A percentile compares a stretch with the other conserved stretches of the same genome.
These are phyloP conservation scores for Nyleta sp. DNA, from an alignment of 2,888 invertebrate species.

Conservation along the genomic window DNA sequence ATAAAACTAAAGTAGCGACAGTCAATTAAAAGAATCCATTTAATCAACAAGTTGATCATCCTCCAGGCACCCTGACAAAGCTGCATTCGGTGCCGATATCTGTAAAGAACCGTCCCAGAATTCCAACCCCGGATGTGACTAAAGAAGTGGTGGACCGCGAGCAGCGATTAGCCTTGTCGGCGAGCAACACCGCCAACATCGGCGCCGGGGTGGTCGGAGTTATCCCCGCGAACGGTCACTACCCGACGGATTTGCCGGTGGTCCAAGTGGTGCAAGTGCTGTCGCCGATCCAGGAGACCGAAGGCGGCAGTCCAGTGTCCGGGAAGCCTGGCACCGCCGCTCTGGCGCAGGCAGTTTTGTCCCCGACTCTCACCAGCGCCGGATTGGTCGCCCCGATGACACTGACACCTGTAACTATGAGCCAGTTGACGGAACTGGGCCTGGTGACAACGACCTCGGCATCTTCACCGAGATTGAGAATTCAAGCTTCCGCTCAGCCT, in stretches of 20 bases:
- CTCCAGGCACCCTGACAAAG: constrained; percentile 85
- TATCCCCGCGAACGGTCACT: constrained; percentile 84
- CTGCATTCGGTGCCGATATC: constrained; percentile 87
- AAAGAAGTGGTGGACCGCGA: constrained; percentile 91
- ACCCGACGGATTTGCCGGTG: constrained; percentile 87
- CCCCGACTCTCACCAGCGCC: constrained; percentile 84
- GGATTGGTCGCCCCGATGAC: constrained; percentile 83
- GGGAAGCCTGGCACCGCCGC: constrained; percentile 85
- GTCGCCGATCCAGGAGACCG: constrained; percentile 93
- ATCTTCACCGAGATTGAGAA: constrained; percentile 74
- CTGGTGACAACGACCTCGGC: constrained; percentile 83
- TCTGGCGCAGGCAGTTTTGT: constrained; percentile 90
- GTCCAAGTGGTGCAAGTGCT: constrained; percentile 90
- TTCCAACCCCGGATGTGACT: constrained; percentile 94
- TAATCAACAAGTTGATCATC: background rate
- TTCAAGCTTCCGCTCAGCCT: constrained; percentile 52
- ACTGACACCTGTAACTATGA: constrained; percentile 85
- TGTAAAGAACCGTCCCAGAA: constrained; percentile 92
- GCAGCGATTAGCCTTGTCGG: constrained; percentile 84
- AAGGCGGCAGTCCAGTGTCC: constrained; percentile 84
- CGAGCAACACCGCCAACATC: constrained; percentile 80
- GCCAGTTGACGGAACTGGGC: constrained; percentile 85
- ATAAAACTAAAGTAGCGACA: too few species aligned
- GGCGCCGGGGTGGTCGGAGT: constrained; percentile 87
- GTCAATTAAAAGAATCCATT: too few species aligned